Evolutionary conservation across 2,888 invertebrate species (phyloP), one percentile per base, ranked within the genome.

Genomic region (Himalopsyche kuldschensis): DNA sequence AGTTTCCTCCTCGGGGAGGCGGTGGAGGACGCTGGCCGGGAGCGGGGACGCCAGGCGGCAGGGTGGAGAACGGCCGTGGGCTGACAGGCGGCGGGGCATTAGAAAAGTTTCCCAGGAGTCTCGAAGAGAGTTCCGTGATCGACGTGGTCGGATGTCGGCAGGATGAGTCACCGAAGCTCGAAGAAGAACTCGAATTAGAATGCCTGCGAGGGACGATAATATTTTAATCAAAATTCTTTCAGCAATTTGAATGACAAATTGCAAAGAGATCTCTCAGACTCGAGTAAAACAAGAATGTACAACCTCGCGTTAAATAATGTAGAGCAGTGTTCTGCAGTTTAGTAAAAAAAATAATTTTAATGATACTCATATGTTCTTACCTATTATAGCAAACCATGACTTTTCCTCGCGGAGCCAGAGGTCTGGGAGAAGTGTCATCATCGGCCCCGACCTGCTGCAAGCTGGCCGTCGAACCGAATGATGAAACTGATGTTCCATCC

Each of bases 401-500:
- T 55, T 55, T 55, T 24, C 55, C 20, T 55, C 24, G 10, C 0
- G 55, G 55, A 15, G 6, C 55, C 55, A 55, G 20, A 55, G 82
- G 84, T 30, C 83, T 79, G 17, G 86, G 85, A 17, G 85, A 85
- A 8, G 81, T 79, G 6, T 91, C 90, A 81, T 90, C 89, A 82
- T 89, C 88, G 10, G 35, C 79, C 17, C 76, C 78, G 35, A 55
- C 55, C 78, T 89, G 89, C n/a, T 90, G 85, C n/a, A 89, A 88
- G 20, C 83, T 84, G n/a, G 79, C 82, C 78, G 77, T 81, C 31
- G 86, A 85, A 17, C 84, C 84, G n/a, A 90, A 88, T 6, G 90
- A 90, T 0, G 89, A 88, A n/a, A 80, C 80, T 5, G 90, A 90
- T 0, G 88, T 86, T 10, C 89, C 89, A 87, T 91, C 91, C 91